Base-by-base conservation (phyloP, 2,797 vertebrate species). In the Poeciliopsis paucimaculata region DNA sequence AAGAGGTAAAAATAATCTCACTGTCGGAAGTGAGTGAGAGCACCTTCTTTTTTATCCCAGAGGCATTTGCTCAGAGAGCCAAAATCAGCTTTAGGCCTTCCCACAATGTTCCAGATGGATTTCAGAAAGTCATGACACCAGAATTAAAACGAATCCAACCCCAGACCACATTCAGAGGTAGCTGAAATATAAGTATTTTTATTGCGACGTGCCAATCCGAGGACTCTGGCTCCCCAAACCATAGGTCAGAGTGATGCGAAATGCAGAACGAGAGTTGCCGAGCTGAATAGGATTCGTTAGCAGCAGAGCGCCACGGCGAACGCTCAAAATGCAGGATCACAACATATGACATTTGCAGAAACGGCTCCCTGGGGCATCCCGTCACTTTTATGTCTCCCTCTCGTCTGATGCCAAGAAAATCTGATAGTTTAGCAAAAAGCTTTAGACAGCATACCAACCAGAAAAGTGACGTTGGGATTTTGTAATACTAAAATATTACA, bases 1-100 rank as follows among this genome's bases (percentile, higher is more conserved):
- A 73, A 79, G 64, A 76, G 49, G 43, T 75, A 79, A 73, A 84
- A 86, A 84, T 77, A 47, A 71, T 83, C 71, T 76, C 77, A 70
- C 66, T 43, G 62, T 51, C 62, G 66, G 62, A 78, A 28, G 46
- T 45, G 43, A 45, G 45, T 20, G 11, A 70, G 64, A 64, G 47
- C 62, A 36, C 41, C 43, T 36, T 46, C 20, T 51, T 9, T 20
- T 51, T 49, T 66, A 26, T 47, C n/a, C 26, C 34, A 16, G 28
- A 51, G 20, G 45, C 20, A 2, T 26, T 75, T 57, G 51, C 39
- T 18, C 68, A n/a, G 68, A 45, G 26, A 28, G 41, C 41, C 68
- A 71, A n/a, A 57, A 57, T 55, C 51, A 74, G 11, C 47, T 46
- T 78, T 49, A 73, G 18, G 34, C 16, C 18, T 43, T 5, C 51